A percentile compares a stretch with the other conserved stretches of the same genome.
Conservation (phyloP, 1,140 invertebrate species). For the Cardiocondyla obscurior region DNA sequence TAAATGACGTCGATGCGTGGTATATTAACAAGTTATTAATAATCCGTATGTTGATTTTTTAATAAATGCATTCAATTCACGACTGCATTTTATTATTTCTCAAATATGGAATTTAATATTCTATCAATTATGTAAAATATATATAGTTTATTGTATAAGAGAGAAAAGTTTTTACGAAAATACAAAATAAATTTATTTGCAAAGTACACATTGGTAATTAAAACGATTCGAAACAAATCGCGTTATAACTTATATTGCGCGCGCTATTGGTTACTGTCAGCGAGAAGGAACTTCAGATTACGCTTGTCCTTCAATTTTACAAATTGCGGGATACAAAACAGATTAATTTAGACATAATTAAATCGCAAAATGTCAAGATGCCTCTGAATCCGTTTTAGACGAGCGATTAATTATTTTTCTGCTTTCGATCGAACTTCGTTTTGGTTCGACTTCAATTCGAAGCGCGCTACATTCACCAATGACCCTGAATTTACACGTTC, state of each 20-base stretch:
- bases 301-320: not conserved
- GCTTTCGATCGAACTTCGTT: not conserved
- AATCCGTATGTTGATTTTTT: not conserved
- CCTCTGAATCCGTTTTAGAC: not conserved
- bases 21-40: conserved; percentile 7
- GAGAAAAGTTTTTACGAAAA: not conserved
- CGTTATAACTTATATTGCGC: not conserved
- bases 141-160: not conserved
- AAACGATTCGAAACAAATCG: not conserved
- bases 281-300: not conserved
- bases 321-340: not conserved
- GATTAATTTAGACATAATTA: conserved; percentile 32
- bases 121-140: not conserved
- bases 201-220: not conserved
- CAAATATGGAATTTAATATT: not conserved
- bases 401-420: conserved; percentile 28
- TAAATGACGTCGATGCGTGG: not conserved
- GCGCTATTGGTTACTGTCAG: not conserved
- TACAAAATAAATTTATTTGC: not conserved
- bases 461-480: not conserved
- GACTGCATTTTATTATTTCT: conserved; percentile 12
- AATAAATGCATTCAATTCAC: not conserved
- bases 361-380: conserved; percentile 15
- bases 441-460: not conserved
- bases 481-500: not conserved